Conservation (phyloP, 2,113 vertebrate genomes). For the Proteles cristata region DNA sequence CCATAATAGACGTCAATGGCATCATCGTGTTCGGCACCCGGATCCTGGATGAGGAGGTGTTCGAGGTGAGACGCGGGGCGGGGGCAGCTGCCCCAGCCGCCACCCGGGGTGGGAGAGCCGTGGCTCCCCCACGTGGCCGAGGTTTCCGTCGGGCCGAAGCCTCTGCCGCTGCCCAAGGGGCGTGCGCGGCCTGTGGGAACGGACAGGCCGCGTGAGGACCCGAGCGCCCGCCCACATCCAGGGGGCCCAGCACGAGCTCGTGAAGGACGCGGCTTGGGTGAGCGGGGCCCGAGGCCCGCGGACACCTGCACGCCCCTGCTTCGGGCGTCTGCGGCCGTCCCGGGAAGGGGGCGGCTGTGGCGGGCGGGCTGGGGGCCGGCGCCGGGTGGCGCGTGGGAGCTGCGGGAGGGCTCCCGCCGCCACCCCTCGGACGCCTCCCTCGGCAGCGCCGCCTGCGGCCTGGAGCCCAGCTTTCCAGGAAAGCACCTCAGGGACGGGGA, state of each 20-base stretch:
- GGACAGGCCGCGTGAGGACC: fast-evolving
- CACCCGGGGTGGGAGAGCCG: too few relatives aligned
- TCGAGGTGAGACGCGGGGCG: slow-evolving; percentile 90
- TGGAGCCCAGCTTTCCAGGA: not conserved
- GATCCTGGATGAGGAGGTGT: slow-evolving; percentile 98
- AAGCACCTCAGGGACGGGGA: too few relatives aligned
- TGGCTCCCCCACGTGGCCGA: fast-evolving
- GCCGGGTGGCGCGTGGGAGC: fast-evolving
- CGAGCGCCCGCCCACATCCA: fast-evolving
- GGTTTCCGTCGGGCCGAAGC: too few relatives aligned
- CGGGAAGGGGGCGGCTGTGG: too few relatives aligned
- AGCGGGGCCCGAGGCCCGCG: not conserved
- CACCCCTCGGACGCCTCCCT: not conserved
- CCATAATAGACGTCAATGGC: slow-evolving; percentile 95
- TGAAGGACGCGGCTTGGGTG: not conserved
- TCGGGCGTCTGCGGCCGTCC: fast-evolving
- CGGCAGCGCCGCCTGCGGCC: fast-evolving
- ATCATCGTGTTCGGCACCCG: slow-evolving; percentile 98
- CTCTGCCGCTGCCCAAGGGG: not conserved
- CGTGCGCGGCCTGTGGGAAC: not conserved
- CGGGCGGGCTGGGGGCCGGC: not conserved
- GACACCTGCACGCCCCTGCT: too few relatives aligned
- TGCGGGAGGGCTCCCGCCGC: fast-evolving
- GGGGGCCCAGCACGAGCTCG: not conserved
- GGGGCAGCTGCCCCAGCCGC: fast-evolving